Evolutionary conservation across 2,797 vertebrate species (phyloP), one percentile per base, ranked within the genome.

Genomic region (Etheostoma nigrum): DNA sequence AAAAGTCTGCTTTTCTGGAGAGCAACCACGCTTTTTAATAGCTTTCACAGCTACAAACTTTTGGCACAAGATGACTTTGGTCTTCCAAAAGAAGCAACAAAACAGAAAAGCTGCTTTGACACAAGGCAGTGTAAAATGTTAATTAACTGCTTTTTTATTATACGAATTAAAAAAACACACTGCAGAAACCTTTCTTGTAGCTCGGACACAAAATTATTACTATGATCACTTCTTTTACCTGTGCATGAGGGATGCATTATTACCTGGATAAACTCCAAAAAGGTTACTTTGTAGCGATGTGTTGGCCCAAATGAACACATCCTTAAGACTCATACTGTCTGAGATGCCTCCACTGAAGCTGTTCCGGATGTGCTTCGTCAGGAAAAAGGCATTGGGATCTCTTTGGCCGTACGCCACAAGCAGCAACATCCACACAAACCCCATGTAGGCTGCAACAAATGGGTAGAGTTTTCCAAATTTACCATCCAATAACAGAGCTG

Each of bases 381-480:
- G 92, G 78, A 95, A 94, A 76, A 96, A 99, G 51, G 96, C 95
- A 18, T 95, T 97, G 54, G 96, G 96, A 75, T 98, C 97, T 81
- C 95, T 95, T 81, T 98, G 97, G 48, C 96, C 95, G 1, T 99
- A 97, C 4, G 96, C 96, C 67, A 96, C 95, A 63, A 98, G 84
- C 79, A 99, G 93, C 72, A 98, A 85, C 96, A 97, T 97, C 96
- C 97, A 98, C 86, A 98, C 87, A 89, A 96, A 99, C 2, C 96
- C 96, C 44, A 95, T 2, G 48, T 97, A 97, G 6, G 87, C 98
- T 99, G 92, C 16, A 51, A 76, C 23, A 79, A 42, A 58, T 1
- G 9, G 44, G 4, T 18, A 54, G 1, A 63, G 36, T 14, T 51
- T 10, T 48, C 13, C 6, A 23, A n/a, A 48, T 23, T 42, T 0